Evolutionary conservation across 2,797 vertebrate species (phyloP), one percentile per base, ranked within the genome.

Genomic region (Sebastiscus albofasciatus): DNA sequence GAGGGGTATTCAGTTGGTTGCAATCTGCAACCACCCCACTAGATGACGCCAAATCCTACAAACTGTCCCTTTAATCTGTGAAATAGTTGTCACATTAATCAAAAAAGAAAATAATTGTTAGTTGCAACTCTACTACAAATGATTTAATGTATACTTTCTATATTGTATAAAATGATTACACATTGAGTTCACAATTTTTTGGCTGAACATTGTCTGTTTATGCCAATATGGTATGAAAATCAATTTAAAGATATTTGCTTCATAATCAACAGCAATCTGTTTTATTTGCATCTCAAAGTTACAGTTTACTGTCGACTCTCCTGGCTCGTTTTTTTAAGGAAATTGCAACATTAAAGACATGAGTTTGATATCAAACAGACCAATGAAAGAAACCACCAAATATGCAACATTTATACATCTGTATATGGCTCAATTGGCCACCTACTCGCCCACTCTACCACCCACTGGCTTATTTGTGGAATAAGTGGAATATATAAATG

Each of bases 401-500:
- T 42, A 46, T 66, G 39, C 9, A 18, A 13, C 16, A 42, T 65
- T 8, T 42, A 26, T 27, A 27, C 14, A 27, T 62, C 60, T 5
- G 27, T 46, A 22, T n/a, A 33, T 56, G 4, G 29, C 67, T 83
- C 77, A 80, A 9, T 69, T 72, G 20, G 68, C 79, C 64, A 67
- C 68, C 55, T 66, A 68, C 72, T 81, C 72, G 29, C 34, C 66
- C 69, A 75, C 74, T 60, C 66, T 60, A 65, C 66, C 54, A 52
- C 31, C 46, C 29, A 60, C 20, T 79, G 52, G 62, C 74, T 68
- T 80, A 29, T 68, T 54, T 26, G 18, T 74, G 52, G 14, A 64
- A 39, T 54, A 42, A 65, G 27, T 29, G 9, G 24, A 61, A 64
- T 80, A 70, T 78, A 87, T 49, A 85, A 86, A 86, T 79, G 83